phyloP scores from a whole-genome alignment of 2,888 invertebrate genomes.

The Aporophyla nigra region DNA sequence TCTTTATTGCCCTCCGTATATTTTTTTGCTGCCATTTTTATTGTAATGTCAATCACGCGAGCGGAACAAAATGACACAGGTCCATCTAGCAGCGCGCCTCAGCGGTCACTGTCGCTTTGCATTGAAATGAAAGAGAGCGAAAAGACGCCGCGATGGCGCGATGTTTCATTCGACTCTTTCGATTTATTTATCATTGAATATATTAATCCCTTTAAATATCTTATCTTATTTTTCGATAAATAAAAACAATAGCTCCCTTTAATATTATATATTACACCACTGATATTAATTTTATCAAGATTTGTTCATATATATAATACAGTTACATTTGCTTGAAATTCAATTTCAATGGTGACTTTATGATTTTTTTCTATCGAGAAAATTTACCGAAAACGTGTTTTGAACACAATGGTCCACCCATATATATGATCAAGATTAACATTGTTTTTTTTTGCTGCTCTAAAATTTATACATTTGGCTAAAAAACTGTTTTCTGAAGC shows the following conservation, averaged over 20 bases:
- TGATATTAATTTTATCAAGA: too few species aligned
- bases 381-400: slow-evolving; percentile 1
- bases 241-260: too few species aligned
- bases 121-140: too few species aligned
- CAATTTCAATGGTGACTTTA: too few species aligned
- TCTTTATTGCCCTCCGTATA: slow-evolving; percentile 4
- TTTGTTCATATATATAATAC: too few species aligned
- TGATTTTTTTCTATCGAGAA: not conserved
- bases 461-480: not conserved
- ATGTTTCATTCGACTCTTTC: too few species aligned
- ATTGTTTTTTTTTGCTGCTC: not conserved
- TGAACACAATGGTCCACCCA: not conserved
- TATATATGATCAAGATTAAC: slow-evolving; percentile 3
- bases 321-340: too few species aligned
- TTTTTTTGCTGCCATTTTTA: slow-evolving; percentile 9
- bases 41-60: not conserved
- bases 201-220: too few species aligned
- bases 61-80: not conserved
- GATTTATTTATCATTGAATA: too few species aligned
- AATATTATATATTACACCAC: too few species aligned
- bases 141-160: too few species aligned
- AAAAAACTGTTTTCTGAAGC: not conserved
- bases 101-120: not conserved
- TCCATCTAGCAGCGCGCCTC: not conserved
- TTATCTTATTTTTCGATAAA: too few species aligned